phyloP scores from a whole-genome alignment of 53 echinoderm and acorn worm species.

The Astropecten irregularis region DNA sequence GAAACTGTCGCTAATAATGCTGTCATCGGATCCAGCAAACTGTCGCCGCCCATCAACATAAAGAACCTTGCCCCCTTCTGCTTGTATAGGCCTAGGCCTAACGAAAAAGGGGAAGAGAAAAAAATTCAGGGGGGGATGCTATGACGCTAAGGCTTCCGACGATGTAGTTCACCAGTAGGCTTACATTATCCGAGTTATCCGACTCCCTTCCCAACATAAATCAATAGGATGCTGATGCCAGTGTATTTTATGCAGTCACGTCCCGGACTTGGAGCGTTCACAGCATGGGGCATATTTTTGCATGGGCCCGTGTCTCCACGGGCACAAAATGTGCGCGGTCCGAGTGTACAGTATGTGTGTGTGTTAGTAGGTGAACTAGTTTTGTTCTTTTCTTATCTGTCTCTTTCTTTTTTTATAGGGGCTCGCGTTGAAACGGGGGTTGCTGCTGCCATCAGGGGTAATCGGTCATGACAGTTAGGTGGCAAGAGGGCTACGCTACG shows the following conservation, averaged over 20 bases:
- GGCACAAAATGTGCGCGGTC: slow-evolving; percentile 22
- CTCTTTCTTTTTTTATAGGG: no score
- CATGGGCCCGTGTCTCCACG: slow-evolving; percentile 17
- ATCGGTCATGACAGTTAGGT: slow-evolving; percentile 53
- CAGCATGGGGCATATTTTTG: slow-evolving; percentile 58
- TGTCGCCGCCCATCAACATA: slow-evolving; percentile 14
- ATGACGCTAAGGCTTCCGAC: no score
- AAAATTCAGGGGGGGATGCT: no score
- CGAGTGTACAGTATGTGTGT: not conserved
- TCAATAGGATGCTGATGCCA: slow-evolving; percentile 35
- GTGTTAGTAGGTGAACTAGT: slow-evolving; percentile 18
- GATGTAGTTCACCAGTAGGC: slow-evolving; percentile 35
- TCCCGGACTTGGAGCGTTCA: slow-evolving; percentile 14
- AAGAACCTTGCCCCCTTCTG: not conserved
- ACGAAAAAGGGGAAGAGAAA: no score
- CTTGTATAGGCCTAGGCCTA: no score
- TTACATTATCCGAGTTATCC: slow-evolving; percentile 11
- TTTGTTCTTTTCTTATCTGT: no score
- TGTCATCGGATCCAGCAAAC: slow-evolving; percentile 41
- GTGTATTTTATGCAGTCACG: slow-evolving; percentile 60
- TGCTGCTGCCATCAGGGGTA: slow-evolving; percentile 3
- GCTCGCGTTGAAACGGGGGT: no score
- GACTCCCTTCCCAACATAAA: slow-evolving; percentile 39
- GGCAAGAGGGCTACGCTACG: slow-evolving; percentile 14
- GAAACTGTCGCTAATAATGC: not conserved